A percentile compares a stretch with the other conserved stretches of the same genome.
Evolutionary conservation across 2,797 vertebrate species (phyloP).

Genomic region (Ispidina picta): DNA sequence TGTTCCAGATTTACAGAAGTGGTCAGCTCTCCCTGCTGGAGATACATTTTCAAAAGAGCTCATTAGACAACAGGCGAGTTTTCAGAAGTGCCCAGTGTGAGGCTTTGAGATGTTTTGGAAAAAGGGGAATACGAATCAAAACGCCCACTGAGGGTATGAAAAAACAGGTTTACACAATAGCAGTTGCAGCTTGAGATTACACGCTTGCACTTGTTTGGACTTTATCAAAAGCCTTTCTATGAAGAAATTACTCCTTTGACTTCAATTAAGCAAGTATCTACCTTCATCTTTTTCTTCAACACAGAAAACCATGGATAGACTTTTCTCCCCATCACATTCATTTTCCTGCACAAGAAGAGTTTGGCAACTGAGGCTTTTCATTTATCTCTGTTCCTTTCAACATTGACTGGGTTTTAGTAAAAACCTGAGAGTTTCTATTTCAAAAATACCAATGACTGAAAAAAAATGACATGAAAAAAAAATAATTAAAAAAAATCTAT

Average conservation of each 20-base stretch:
- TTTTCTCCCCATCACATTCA: neutral
- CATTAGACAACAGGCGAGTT: neutral
- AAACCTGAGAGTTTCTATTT: neutral
- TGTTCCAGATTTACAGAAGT: slow-evolving; percentile 14
- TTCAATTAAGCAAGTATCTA: neutral
- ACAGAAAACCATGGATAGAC: neutral
- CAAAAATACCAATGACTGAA: neutral
- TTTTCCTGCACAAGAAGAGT: neutral
- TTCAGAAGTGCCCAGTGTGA: neutral
- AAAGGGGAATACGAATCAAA: neutral
- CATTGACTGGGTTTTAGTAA: neutral
- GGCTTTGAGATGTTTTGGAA: neutral
- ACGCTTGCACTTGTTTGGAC: neutral
- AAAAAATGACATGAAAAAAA: neutral
- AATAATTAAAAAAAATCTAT: neutral
- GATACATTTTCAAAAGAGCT: neutral
- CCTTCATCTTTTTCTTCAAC: neutral
- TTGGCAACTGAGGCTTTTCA: neutral
- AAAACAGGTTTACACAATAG: neutral
- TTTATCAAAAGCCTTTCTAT: neutral
- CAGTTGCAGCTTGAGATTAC: neutral
- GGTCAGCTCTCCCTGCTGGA: neutral
- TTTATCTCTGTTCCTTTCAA: neutral
- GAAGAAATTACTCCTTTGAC: neutral
- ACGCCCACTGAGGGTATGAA: neutral